Conservation (phyloP, 1,140 invertebrate genomes). For the Zaprionus camerounensis region DNA sequence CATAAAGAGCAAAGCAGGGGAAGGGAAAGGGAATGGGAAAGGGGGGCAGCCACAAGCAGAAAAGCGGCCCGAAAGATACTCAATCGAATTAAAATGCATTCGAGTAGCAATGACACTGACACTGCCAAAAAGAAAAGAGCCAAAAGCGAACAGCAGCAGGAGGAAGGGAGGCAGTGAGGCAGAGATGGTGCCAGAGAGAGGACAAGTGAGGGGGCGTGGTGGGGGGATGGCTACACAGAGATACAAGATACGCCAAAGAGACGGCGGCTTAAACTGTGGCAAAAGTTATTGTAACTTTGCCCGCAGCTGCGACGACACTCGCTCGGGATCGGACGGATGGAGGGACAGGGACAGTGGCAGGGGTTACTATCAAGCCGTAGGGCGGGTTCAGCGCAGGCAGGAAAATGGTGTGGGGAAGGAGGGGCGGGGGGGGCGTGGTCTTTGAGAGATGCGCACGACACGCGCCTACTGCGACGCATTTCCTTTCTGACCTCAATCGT, state of each 20-base stretch:
- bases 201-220: neutral
- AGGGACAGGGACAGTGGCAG: neutral
- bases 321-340: neutral
- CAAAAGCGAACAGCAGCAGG: constrained; percentile 11
- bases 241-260: constrained; percentile 54
- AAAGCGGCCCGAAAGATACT: constrained; percentile 52
- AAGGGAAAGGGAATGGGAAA: neutral
- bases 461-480: constrained; percentile 70
- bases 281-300: constrained; percentile 79
- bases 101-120: constrained; percentile 71
- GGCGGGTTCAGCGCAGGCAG: neutral
- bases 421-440: neutral
- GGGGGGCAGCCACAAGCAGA: constrained; percentile 20
- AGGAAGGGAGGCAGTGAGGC: neutral
- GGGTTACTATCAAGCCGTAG: constrained; percentile 22
- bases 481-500: constrained; percentile 70
- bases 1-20: too few relatives aligned
- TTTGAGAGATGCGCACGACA: constrained; percentile 40
- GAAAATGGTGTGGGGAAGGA: too few relatives aligned
- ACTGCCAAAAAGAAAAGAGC: constrained; percentile 45
- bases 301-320: constrained; percentile 58
- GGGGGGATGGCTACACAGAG: constrained; percentile 1
- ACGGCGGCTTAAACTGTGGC: constrained; percentile 70
- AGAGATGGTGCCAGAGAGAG: neutral
- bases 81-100: constrained; percentile 80